A percentile compares a stretch with the other conserved stretches of the same genome.
phyloP scores from a whole-genome alignment of 2,888 invertebrate species.

The Philaethria dido region DNA sequence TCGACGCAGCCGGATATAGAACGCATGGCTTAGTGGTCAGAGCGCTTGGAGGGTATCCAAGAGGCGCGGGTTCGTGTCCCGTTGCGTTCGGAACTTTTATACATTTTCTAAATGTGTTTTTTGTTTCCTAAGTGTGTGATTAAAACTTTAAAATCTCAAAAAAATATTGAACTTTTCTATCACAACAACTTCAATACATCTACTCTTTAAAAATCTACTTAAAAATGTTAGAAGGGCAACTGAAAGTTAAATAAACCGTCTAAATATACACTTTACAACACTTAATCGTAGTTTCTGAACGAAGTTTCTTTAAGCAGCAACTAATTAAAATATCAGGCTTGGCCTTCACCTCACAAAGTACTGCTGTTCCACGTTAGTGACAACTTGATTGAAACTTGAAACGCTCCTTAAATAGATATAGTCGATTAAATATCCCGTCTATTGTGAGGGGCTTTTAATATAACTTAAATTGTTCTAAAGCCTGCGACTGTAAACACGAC shows the following conservation, averaged over 20 bases:
- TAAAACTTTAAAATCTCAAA: too few species aligned
- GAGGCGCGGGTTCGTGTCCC: too few species aligned
- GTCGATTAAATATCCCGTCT: background rate
- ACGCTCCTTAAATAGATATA: background rate
- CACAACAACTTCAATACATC: too few species aligned
- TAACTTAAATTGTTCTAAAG: background rate
- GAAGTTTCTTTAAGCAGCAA: background rate
- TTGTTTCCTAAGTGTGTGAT: too few species aligned
- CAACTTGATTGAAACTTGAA: constrained; percentile 20
- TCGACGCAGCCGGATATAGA: too few species aligned
- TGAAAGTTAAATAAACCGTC: background rate
- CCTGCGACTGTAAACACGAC: too few species aligned
- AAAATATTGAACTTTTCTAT: too few species aligned
- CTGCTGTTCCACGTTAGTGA: constrained; percentile 29
- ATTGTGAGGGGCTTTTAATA: background rate
- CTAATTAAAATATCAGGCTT: constrained; percentile 32
- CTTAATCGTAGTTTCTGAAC: constrained; percentile 2
- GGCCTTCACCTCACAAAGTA: constrained; percentile 30
- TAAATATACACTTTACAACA: background rate
- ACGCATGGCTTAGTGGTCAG: too few species aligned
- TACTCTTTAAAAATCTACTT: too few species aligned
- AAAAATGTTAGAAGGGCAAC: background rate
- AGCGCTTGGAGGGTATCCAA: too few species aligned
- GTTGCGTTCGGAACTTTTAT: too few species aligned
- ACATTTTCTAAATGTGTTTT: too few species aligned